Percentiles rank a stretch among this genome's conserved stretches.
phyloP scores from a whole-genome alignment of 2,797 vertebrate genomes.

The Sitta carolinensis region DNA sequence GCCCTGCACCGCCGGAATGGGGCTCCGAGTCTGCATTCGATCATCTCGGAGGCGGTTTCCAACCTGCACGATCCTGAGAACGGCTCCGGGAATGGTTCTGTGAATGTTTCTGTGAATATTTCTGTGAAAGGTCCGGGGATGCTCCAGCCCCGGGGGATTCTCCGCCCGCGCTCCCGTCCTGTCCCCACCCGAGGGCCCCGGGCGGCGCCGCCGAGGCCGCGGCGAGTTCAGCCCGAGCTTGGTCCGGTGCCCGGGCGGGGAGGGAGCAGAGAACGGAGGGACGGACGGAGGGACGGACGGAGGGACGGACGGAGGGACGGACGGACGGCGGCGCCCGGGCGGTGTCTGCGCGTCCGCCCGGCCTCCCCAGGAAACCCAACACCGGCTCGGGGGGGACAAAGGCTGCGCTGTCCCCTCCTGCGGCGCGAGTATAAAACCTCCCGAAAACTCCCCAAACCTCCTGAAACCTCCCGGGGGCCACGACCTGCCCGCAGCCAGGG shows the following conservation, averaged over 20 bases:
- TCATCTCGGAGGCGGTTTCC: neutral
- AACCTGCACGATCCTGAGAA: fast-evolving
- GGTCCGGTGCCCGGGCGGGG: neutral
- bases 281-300: neutral
- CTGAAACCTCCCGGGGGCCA: neutral
- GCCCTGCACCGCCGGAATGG: fast-evolving
- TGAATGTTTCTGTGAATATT: fast-evolving
- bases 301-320: neutral
- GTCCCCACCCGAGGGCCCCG: neutral
- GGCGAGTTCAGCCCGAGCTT: neutral
- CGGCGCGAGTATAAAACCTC: neutral
- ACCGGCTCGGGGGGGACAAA: neutral
- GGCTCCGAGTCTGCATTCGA: fast-evolving
- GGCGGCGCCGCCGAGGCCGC: neutral
- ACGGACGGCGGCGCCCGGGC: neutral
- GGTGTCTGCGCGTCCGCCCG: neutral
- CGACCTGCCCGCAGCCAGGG: neutral
- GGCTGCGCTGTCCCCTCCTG: neutral
- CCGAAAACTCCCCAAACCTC: neutral
- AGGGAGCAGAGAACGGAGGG: neutral
- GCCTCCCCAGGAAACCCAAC: constrained; percentile 28
- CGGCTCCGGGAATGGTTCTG: too few species aligned
- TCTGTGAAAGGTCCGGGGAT: neutral
- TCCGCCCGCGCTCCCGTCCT: neutral
- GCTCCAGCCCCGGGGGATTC: fast-evolving